Percentiles rank a stretch among this genome's conserved stretches.
These are phyloP conservation scores for Phyllotis vaccarum DNA, from an alignment of 2,797 vertebrate genomes.

Conservation along the genomic window DNA sequence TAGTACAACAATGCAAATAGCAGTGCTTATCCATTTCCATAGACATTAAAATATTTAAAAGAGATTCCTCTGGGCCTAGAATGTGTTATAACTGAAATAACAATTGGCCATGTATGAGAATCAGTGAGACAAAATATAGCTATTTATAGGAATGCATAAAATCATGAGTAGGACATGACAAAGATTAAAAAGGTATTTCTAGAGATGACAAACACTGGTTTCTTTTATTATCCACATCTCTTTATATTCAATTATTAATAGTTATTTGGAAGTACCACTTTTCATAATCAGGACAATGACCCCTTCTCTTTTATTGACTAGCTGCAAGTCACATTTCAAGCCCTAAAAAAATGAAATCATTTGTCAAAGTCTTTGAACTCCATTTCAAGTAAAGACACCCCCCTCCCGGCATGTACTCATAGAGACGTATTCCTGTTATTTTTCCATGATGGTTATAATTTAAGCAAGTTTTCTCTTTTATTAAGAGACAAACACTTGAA, in stretches of 20 bases:
- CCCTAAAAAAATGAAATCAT: background rate
- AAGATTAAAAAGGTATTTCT: conserved; percentile 13
- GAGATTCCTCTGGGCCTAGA: background rate
- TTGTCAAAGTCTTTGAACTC: background rate
- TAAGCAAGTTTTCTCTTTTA: background rate
- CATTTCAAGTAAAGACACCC: background rate
- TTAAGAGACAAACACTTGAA: background rate
- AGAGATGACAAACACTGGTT: conserved; percentile 12
- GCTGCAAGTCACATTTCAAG: background rate
- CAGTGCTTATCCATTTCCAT: background rate
- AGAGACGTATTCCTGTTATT: background rate
- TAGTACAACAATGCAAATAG: conserved; percentile 2
- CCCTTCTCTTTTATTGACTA: background rate
- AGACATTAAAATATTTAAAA: conserved; percentile 11
- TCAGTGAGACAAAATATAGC: background rate
- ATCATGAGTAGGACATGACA: background rate
- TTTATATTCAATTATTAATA: conserved; percentile 33
- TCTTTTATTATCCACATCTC: background rate
- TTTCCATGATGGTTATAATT: background rate
- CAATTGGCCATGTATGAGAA: background rate
- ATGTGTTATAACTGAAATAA: background rate
- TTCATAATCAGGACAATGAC: conserved; percentile 50
- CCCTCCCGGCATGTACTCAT: rapidly evolving
- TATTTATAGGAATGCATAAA: background rate
- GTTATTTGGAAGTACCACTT: conserved; percentile 23